Percentiles rank a stretch among this genome's conserved stretches.
These are phyloP conservation scores for Ptilonorhynchus violaceus DNA, from an alignment of 2,113 vertebrate species.

Conservation along the genomic window DNA sequence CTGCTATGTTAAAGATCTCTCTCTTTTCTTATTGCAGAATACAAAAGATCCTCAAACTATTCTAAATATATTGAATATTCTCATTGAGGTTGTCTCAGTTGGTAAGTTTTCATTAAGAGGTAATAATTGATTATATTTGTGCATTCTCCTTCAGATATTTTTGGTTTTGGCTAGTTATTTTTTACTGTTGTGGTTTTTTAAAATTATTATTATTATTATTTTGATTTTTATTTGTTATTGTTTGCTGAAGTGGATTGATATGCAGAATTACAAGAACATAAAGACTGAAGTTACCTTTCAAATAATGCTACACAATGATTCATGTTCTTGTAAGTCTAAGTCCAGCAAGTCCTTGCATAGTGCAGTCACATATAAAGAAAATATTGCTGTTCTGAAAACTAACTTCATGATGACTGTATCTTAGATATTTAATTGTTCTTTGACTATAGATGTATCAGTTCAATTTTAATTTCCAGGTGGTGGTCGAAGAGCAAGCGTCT, in stretches of 20 bases:
- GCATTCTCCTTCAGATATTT: not conserved
- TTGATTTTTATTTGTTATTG: not conserved
- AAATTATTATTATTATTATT: not conserved
- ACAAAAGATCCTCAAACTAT: slow-evolving; percentile 88
- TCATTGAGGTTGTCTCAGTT: slow-evolving; percentile 88
- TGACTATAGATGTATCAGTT: not conserved
- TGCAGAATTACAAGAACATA: not conserved
- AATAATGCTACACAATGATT: not conserved
- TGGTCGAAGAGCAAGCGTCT: slow-evolving; percentile 82
- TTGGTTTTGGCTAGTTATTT: not conserved
- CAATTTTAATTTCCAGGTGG: slow-evolving; percentile 75
- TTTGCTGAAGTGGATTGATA: not conserved
- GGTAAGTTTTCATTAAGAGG: slow-evolving; percentile 77
- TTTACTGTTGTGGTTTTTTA: not conserved
- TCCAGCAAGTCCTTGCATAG: not conserved
- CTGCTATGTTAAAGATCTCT: not conserved
- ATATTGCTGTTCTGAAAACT: not conserved
- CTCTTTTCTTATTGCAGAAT: slow-evolving; percentile 78
- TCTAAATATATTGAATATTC: slow-evolving; percentile 89
- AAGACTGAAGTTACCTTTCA: not conserved
- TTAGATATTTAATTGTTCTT: not conserved
- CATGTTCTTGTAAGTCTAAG: not conserved
- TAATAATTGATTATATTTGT: not conserved
- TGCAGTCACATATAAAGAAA: not conserved
- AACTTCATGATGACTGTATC: not conserved